phyloP scores from a whole-genome alignment of 2,797 vertebrate species.

The Kryptopterus vitreolus region DNA sequence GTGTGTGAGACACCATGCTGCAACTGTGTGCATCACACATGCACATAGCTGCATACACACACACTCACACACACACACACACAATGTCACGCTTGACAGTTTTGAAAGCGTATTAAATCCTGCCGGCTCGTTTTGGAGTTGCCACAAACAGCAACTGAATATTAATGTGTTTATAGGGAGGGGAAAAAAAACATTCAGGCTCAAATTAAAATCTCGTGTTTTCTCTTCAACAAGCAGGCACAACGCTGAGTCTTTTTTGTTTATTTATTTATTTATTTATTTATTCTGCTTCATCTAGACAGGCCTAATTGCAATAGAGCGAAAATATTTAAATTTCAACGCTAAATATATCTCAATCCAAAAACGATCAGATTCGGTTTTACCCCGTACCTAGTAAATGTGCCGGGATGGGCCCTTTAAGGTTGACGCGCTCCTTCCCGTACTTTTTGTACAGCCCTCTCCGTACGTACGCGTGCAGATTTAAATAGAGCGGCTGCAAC shows the following conservation, averaged over 20 bases:
- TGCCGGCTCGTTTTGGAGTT: conserved; percentile 59
- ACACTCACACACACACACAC: conserved; percentile 41
- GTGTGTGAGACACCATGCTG: conserved; percentile 35
- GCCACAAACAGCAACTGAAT: conserved; percentile 59
- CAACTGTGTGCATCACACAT: conserved; percentile 19
- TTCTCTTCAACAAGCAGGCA: neutral
- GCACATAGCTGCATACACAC: conserved; percentile 27
- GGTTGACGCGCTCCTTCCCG: conserved; percentile 78
- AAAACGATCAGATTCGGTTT: neutral
- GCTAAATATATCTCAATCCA: no score
- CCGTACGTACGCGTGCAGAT: conserved; percentile 91
- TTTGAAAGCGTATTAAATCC: conserved; percentile 69
- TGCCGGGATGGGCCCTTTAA: conserved; percentile 93
- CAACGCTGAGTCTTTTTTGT: neutral
- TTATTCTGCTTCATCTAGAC: neutral
- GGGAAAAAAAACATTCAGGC: conserved; percentile 35
- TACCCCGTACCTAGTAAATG: conserved; percentile 87
- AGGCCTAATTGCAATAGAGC: neutral
- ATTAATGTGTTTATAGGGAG: conserved; percentile 53
- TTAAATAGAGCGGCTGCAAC: conserved; percentile 89
- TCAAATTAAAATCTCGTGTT: neutral
- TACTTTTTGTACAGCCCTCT: conserved; percentile 85
- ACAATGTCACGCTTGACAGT: conserved; percentile 61
- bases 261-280: no score
- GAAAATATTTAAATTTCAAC: no score